Evolutionary conservation across 2,797 vertebrate species (phyloP), one percentile per base, ranked within the genome.

Genomic region (Mormyrus hasselquistii): DNA sequence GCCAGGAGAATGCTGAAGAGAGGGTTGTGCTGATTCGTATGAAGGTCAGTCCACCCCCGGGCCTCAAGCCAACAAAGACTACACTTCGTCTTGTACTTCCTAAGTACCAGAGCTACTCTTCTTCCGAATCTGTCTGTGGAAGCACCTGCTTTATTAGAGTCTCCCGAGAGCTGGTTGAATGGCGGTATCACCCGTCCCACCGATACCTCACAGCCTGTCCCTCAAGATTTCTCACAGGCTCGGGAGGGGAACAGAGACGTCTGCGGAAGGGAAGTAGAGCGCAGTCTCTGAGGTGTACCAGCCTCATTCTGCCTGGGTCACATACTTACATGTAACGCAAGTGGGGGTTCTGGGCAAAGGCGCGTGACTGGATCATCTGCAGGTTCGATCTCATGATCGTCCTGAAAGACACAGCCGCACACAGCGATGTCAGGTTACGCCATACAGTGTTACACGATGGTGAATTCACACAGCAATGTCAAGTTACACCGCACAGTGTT

Each of bases 291-390:
- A 83, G 41, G 79, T 22, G 8, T n/a, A 25, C 7, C 79, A 50
- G 44, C 44, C 38, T 41, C 41, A 10, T 84, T 44, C 52, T 22
- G 16, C 47, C 22, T 73, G 83, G 25, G 86, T 53, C 87, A 73
- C 65, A n/a, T 87, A 98, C 98, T 99, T 93, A 99, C 98, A 99
- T 99, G 93, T 98, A 98, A 90, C 93, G 98, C 92, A 99, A 94
- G 65, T 98, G 95, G 19, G 97, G 97, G 92, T 99, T 99, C 95
- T 97, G 97, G 92, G 97, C 97, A 88, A 99, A 99, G 87, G 97
- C 97, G 38, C 97, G 95, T 0, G 96, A 93, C 91, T 97, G 97
- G 94, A 99, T 97, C 16, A 90, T 94, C 55, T 95, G 94, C 89
- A 99, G 95, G 95, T 96, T 97, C 93, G 97, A 98, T 93, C 96